Base-by-base conservation (phyloP, 2,888 invertebrate species). In the Barypeithes pellucidus region DNA sequence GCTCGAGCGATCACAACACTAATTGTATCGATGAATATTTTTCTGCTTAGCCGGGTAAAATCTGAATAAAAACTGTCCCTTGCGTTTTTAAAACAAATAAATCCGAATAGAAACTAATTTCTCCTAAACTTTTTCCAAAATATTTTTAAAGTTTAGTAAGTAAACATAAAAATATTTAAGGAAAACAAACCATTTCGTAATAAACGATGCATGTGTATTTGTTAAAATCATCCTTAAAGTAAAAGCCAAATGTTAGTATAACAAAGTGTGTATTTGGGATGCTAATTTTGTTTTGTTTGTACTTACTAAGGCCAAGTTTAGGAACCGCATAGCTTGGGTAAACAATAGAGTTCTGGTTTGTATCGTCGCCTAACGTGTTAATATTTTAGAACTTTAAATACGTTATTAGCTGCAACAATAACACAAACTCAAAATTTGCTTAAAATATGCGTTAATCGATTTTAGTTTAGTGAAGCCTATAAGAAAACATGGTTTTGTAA, bases 281-380 rank as follows among this genome's bases (percentile, higher is more conserved):
- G 52, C n/a, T 52, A 52, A 52, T 52, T 52, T 52, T 52, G 52
- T 52, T 52, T 24, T 52, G 52, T 52, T 52, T 52, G 24, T 52
- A 24, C 22, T 22, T 52, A 52, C 52, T 24, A 24, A 20, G 47
- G 12, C 20, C 47, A 20, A 47, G 47, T 47, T 47, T 20, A 9
- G 11, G 47, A 20, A 47, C 47, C 47, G 47, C 47, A 47, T 9
- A 47, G 47, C 47, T 1, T 47, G 16, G 20, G 18, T 11, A 22
- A 52, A 52, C 52, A 52, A 12, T 24, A 52, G 12, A 52, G 52
- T 52, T 52, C n/a, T 24, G 24, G 47, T 22, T 52, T 24, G 2
- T 52, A 24, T 24, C 24, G 52, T 52, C 52, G 24, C 52, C 24
- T 2, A 52, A 52, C 7, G 22, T 52, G 20, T 52, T n/a, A 52